Evolutionary conservation across 2,113 vertebrate species (phyloP), one percentile per base, ranked within the genome.

Genomic region (Hypocryptadius cinnamomeus): DNA sequence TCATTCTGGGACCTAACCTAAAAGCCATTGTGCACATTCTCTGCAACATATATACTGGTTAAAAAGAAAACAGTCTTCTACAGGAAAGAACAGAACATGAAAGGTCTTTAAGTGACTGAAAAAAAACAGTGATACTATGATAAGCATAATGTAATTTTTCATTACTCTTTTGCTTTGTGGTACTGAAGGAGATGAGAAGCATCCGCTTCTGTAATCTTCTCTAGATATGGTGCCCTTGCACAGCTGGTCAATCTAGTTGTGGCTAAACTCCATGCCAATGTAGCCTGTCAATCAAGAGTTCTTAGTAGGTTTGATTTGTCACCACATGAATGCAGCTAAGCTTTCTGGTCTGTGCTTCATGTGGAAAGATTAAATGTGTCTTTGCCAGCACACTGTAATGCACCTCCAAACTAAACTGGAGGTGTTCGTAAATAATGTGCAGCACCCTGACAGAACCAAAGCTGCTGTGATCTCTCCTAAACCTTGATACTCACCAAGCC

Each of bases 401-500:
- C 0, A 13, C 39, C 45, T 89, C 54, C 64, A 60, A 56, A 37
- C 24, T 33, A 33, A 65, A 78, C 4, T 8, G 9, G n/a, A 73
- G 22, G 15, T 47, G 22, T 40, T 2, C 1, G n/a, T 54, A 61
- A 65, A 73, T 24, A 63, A 5, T 19, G 50, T 51, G 37, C 27
- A 83, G 44, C 45, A 57, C 42, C 24, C 40, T 48, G 37, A 37
- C 50, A 81, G 54, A 89, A 86, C 20, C 33, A 60, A 74, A 85
- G 30, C 51, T 71, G 30, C 31, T 70, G 35, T 18, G 24, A 22
- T 39, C 30, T 39, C 42, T 59, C 33, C 31, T 12, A 28, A 50
- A 27, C 0, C 1, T 9, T 1, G 2, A 35, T 8, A 20, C 30
- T 48, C 8, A 11, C 15, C 1, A 5, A 44, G 51, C 10, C 5